Conservation (phyloP, 2,797 vertebrate genomes). For the Acrocephalus scirpaceus region DNA sequence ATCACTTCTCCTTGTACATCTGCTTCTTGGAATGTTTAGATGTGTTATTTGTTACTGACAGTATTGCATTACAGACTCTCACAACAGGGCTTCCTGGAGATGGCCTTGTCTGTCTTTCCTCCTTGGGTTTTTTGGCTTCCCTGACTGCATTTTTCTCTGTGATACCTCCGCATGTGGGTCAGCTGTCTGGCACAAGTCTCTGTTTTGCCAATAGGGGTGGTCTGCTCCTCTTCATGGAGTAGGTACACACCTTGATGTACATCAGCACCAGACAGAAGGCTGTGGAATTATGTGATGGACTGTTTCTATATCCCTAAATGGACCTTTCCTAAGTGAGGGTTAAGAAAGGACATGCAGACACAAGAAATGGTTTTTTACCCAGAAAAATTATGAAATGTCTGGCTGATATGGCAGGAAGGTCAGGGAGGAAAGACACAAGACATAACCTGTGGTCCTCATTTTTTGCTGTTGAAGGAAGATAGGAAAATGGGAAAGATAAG, state of each 20-base stretch:
- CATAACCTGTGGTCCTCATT: background rate
- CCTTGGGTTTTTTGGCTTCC: background rate
- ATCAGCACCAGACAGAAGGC: background rate
- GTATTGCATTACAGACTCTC: background rate
- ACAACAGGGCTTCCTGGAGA: background rate
- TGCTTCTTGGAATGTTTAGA: background rate
- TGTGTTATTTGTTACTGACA: background rate
- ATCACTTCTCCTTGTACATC: background rate
- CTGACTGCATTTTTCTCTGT: background rate
- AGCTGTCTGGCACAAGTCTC: background rate
- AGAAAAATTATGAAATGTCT: background rate
- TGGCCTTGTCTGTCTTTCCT: background rate
- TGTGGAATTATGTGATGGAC: background rate
- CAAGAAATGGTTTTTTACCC: background rate
- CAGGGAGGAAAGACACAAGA: background rate
- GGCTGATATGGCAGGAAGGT: background rate
- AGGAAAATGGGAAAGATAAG: background rate
- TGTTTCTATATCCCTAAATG: background rate
- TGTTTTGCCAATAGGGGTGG: background rate
- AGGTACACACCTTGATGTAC: no score
- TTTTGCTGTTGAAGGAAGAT: background rate
- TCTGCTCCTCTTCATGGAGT: background rate
- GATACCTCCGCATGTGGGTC: rapidly evolving
- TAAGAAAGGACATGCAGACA: background rate
- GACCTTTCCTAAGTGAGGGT: background rate